Base-by-base conservation (phyloP, 2,113 vertebrate genomes). In the Canis aureus region DNA sequence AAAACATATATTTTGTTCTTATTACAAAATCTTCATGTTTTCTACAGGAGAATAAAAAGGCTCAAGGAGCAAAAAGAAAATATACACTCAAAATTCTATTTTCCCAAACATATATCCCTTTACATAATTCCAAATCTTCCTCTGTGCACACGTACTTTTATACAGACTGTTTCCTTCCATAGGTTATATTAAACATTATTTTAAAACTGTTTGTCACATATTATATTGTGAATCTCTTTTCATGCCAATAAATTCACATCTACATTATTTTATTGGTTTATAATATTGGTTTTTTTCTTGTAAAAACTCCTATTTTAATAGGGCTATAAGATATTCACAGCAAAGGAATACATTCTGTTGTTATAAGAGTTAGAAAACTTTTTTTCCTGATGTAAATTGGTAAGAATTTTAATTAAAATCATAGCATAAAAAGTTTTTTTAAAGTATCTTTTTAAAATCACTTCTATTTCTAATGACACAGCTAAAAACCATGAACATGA, bases 11-110 rank as follows among this genome's bases (percentile, higher is more conserved):
- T 55, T 83, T 89, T 32, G 53, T 84, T 91, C 5, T 43, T 84
- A 79, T 91, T 79, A 94, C 0, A 88, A 95, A 96, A 92, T 92
- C 10, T 69, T 8, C 43, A 43, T 95, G 66, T 66, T 84, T 80
- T 69, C 38, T 76, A 93, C 22, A 83, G 94, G 32, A 89, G 78
- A 92, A 91, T 43, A 66, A 83, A 87, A 86, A 96, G 32, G 9
- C 22, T 60, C 55, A 74, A 89, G 49, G 16, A 89, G 29, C 27
- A 79, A 94, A 95, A 87, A 17, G 35, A 82, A 95, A 96, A 93
- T 35, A 95, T 11, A 35, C 59, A 67, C 6, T 66, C 6, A 17
- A 85, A 88, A 90, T 91, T 94, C 62, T 49, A 74, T 74, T 57
- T 74, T 95, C 11, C 79, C 73, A 91, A 23, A 84, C 19, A 91